Percentiles rank a stretch among this genome's conserved stretches.
Conservation (phyloP, 1,140 invertebrate genomes). For the Polyergus mexicanus region DNA sequence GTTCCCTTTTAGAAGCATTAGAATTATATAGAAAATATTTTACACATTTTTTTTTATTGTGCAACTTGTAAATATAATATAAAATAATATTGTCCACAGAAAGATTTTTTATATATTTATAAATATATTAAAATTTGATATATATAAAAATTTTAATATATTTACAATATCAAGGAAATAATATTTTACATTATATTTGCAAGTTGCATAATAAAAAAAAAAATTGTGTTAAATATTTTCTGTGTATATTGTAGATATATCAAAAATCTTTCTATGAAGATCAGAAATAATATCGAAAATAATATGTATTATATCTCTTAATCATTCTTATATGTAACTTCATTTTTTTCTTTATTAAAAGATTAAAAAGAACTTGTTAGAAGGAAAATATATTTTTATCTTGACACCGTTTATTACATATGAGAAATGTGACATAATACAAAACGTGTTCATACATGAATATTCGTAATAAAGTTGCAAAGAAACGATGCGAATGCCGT, state of each 20-base stretch:
- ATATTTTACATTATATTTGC: too few relatives aligned
- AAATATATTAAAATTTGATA: too few relatives aligned
- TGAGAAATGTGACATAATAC: not conserved
- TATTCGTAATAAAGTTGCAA: slow-evolving; percentile 37
- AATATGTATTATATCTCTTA: not conserved
- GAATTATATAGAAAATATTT: not conserved
- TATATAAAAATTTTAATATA: too few relatives aligned
- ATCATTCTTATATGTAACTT: not conserved
- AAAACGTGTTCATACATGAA: slow-evolving; percentile 4
- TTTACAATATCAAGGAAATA: too few relatives aligned
- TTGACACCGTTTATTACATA: slow-evolving; percentile 30
- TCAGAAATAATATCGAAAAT: too few relatives aligned
- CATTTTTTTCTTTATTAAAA: not conserved
- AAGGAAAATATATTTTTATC: not conserved
- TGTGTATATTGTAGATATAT: not conserved
- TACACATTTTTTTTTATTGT: too few relatives aligned
- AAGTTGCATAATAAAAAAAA: too few relatives aligned
- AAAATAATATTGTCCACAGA: not conserved
- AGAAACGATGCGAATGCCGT: slow-evolving; percentile 7
- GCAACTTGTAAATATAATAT: not conserved
- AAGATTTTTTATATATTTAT: too few relatives aligned
- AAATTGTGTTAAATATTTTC: too few relatives aligned
- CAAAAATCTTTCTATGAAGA: too few relatives aligned
- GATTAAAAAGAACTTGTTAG: not conserved
- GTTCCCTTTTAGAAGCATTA: not conserved